Evolutionary conservation across 2,113 vertebrate species (phyloP), one percentile per base, ranked within the genome.

Genomic region (Pteruthius melanotis): DNA sequence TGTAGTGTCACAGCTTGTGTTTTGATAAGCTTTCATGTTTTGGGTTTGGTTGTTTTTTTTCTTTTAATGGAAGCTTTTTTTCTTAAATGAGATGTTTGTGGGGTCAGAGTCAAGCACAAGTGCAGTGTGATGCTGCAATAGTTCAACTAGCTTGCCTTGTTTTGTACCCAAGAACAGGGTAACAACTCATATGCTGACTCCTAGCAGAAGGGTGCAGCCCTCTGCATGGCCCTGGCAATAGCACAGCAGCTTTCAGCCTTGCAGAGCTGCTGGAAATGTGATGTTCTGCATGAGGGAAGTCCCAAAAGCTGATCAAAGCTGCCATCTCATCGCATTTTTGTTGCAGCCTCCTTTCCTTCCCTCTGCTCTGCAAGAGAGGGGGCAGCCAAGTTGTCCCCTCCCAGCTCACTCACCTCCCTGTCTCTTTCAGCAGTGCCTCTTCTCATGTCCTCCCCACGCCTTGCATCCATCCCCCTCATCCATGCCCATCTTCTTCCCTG

Each of bases 211-310:
- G 7, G 17, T 45, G 22, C 52, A 76, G 26, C 17, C 26, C 49
- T 68, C 53, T 56, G 22, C 40, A 35, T 0, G 7, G 37, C 13
- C 26, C 7, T 83, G 71, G 3, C 1, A 22, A 63, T 5, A 52
- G 40, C 5, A 17, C 53, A 60, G 19, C 12, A 13, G 31, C 17
- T 59, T 77, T 33, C 59, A 83, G 40, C 77, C 50, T 30, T 74
- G 50, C 50, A 70, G 31, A 70, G 26, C 31, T 69, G 53, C 45
- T 87, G 54, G 40, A 52, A 81, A 37, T 2, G 6, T 44, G 20
- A 4, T 77, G 28, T 37, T n/a, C 42, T 68, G 35, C 2, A 4
- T 0, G 0, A 57, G n/a, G 7, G 23, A 57, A 57, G 10, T 30
- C 47, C 53, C n/a, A 31, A 81, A 81, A 66, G 17, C 9, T 82